phyloP scores from a whole-genome alignment of 1,140 invertebrate genomes.

The Planococcus citri region DNA sequence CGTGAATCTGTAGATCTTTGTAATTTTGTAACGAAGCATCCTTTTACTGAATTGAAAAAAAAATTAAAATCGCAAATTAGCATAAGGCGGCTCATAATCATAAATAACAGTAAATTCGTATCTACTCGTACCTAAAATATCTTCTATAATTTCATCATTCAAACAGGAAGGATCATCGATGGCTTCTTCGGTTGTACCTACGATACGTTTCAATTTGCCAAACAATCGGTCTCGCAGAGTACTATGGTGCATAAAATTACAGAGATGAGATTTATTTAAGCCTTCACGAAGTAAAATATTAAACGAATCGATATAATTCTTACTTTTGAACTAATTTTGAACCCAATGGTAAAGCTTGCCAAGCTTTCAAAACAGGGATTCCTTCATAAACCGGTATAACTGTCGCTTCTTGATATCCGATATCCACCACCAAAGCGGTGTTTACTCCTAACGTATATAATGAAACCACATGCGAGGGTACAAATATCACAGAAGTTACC shows the following conservation, averaged over 20 bases:
- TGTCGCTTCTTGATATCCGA: constrained; percentile 70
- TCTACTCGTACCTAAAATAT: constrained; percentile 25
- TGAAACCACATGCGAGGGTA: constrained; percentile 66
- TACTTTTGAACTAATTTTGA: constrained; percentile 46
- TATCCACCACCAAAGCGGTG: constrained; percentile 70
- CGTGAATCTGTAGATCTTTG: constrained; percentile 49
- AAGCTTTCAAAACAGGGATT: constrained; percentile 65
- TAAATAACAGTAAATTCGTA: neutral
- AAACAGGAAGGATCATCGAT: neutral
- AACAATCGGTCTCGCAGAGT: neutral
- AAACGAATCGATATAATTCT: neutral
- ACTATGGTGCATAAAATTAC: neutral
- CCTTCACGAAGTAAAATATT: neutral
- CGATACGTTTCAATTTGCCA: constrained; percentile 12
- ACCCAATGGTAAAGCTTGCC: constrained; percentile 62
- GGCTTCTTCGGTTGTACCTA: neutral
- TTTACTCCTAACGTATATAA: constrained; percentile 60
- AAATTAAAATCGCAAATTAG: neutral
- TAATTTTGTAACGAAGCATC: constrained; percentile 70
- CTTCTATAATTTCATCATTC: constrained; percentile 21
- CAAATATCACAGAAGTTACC: constrained; percentile 53
- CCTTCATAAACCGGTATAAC: constrained; percentile 73
- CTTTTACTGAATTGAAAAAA: constrained; percentile 34
- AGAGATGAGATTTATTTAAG: neutral
- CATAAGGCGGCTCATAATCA: no score